Percentiles rank a stretch among this genome's conserved stretches.
phyloP scores from a whole-genome alignment of 2,113 vertebrate species.

The Physeter macrocephalus region DNA sequence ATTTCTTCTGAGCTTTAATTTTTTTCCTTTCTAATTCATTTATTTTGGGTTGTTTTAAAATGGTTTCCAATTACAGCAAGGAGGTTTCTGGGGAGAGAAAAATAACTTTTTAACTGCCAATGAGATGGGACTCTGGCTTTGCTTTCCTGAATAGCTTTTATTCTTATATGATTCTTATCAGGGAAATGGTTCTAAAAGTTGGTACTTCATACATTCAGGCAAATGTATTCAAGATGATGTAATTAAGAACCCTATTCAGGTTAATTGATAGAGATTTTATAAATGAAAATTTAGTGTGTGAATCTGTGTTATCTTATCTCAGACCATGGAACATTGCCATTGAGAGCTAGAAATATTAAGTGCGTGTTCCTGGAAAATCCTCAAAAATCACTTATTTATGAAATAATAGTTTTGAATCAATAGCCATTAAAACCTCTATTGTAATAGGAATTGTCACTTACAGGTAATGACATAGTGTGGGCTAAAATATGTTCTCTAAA shows the following conservation, averaged over 20 bases:
- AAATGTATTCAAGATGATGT: background rate
- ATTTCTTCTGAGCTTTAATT: slow-evolving; percentile 30
- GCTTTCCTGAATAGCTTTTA: slow-evolving; percentile 35
- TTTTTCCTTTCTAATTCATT: slow-evolving; percentile 48
- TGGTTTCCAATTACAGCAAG: slow-evolving; percentile 38
- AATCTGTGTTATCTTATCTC: slow-evolving; percentile 22
- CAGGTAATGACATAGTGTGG: background rate
- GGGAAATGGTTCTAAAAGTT: slow-evolving; percentile 23
- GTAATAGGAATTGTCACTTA: background rate
- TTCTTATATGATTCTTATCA: slow-evolving; percentile 43
- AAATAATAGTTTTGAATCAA: slow-evolving; percentile 19
- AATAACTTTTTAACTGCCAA: background rate
- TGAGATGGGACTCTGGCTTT: slow-evolving; percentile 28
- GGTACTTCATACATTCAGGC: background rate
- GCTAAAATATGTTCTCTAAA: background rate
- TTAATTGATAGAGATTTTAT: slow-evolving; percentile 25
- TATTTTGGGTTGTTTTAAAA: slow-evolving; percentile 48
- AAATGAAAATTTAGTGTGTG: background rate
- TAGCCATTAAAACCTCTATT: slow-evolving; percentile 2
- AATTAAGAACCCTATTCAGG: slow-evolving; percentile 8
- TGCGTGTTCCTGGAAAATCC: background rate
- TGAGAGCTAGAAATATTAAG: background rate
- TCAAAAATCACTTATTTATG: slow-evolving; percentile 15
- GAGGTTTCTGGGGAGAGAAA: slow-evolving; percentile 24
- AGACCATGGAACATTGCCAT: background rate